Base-by-base conservation (phyloP, 2,113 vertebrate species). In the Nycticorax nycticorax region DNA sequence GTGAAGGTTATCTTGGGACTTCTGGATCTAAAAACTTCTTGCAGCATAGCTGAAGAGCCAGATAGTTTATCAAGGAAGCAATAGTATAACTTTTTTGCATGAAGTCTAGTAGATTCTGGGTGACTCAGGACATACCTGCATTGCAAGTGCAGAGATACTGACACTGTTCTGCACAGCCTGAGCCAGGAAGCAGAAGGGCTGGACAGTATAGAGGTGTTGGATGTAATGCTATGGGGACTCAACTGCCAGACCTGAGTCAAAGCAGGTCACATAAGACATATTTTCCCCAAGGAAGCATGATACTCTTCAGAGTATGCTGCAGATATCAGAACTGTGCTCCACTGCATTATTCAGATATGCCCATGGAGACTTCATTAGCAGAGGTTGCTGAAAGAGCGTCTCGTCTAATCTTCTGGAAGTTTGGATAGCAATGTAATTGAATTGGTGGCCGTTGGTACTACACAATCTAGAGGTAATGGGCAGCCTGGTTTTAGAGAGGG, bases 71-170 rank as follows among this genome's bases (percentile, higher is more conserved):
- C 37, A 3, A 17, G 76, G n/a, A 66, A 87, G 69, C 62, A 3
- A 1, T 14, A 69, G 20, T 11, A 5, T 45, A 64, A 17, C n/a
- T 69, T 69, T 69, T 80, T 45, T 50, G 21, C 9, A 6, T 27
- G 37, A 85, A 66, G 22, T 37, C 55, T 10, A 9, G 41, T 26
- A 43, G 48, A 12, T 91, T 24, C 50, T 66, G 63, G 6, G n/a
- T 82, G 41, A 23, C 56, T 62, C 0, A 0, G 57, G 53, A 14
- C 6, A 0, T 22, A 5, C 0, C n/a, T 24, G 9, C 37, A 8
- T 7, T 74, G 39, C 60, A 43, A 50, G 39, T 9, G 12, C n/a
- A 50, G 72, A 66, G 48, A 10, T 32, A 23, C 23, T 74, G 69
- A 9, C 67, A 11, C 50, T 32, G 33, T 32, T 85, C 39, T 81